Evolutionary conservation across 2,797 vertebrate genomes (phyloP), one percentile per base, ranked within the genome.

Genomic region (Gila robusta): DNA sequence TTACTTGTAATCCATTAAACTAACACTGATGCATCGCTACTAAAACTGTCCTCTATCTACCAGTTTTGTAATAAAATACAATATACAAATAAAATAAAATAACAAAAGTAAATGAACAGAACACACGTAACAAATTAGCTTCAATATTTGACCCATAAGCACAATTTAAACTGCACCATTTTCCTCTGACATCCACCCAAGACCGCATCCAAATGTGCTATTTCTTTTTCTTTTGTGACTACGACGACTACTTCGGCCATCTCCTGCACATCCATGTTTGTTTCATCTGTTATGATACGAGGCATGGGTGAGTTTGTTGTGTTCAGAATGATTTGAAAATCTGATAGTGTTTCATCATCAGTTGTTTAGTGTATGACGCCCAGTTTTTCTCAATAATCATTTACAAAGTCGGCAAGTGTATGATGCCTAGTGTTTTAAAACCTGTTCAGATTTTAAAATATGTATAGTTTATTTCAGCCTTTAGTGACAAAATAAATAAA

Each of bases 401-500:
- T 62, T 62, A 62, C n/a, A 26, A n/a, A 26, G n/a, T 64, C 1
- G 2, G 5, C 5, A 26, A 26, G 12, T 14, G 54, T 23, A 9
- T 56, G 21, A 54, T 54, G 7, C 52, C 19, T 9, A 3, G 52
- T 54, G 52, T 54, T 54, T 54, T 23, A 54, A 56, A 56, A 23
- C 23, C 7, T 56, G 5, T 64, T 28, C 59, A 14, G n/a, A 62
- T 26, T 62, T 62, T 26, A 5, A 62, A 26, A 4, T 62, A 44
- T 5, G 12, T 64, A n/a, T 14, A 28, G n/a, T 28, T 12, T 64
- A 17, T 66, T 32, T 2, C 26, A 66, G 62, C 26, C 14, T 17
- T 80, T 17, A 26, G 73, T 73, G 79, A 73, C 44, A 64, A 67
- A 39, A 49, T 16, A 49, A 49, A 49, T 14, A 39, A 78, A 79